A percentile compares a stretch with the other conserved stretches of the same genome.
Conservation (phyloP, 2,888 invertebrate genomes). For the Noctuana brunneofusca region DNA sequence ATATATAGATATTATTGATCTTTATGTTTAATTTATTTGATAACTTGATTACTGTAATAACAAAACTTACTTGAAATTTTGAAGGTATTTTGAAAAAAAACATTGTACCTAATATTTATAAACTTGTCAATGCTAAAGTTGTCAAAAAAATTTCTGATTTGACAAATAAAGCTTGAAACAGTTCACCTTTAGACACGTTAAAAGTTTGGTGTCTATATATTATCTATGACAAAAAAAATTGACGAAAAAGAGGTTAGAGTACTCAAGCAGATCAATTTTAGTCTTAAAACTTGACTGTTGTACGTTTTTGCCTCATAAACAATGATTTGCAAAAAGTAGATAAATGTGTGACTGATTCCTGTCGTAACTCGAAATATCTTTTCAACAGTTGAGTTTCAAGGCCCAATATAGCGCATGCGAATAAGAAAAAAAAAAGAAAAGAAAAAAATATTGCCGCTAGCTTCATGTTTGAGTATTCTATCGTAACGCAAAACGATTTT, state of each 20-base stretch:
- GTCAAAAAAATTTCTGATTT: too few relatives aligned
- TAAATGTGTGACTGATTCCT: too few relatives aligned
- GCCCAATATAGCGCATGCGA: background rate
- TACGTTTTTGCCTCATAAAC: background rate
- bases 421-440: background rate
- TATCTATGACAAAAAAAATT: slow-evolving; percentile 15
- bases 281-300: slow-evolving; percentile 16
- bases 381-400: background rate
- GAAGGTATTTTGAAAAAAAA: too few relatives aligned
- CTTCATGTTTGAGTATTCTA: slow-evolving; percentile 22
- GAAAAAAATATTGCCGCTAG: background rate
- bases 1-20: too few relatives aligned
- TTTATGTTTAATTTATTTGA: too few relatives aligned
- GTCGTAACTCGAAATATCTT: background rate
- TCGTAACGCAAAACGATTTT: slow-evolving; percentile 18
- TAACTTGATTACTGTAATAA: too few relatives aligned
- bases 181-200: background rate
- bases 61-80: too few relatives aligned
- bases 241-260: slow-evolving; percentile 15
- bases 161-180: too few relatives aligned
- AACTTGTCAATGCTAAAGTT: too few relatives aligned
- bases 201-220: slow-evolving; percentile 2
- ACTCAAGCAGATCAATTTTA: slow-evolving; percentile 10
- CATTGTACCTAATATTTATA: too few relatives aligned
- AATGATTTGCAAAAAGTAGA: too few relatives aligned